Evolutionary conservation across 2,888 invertebrate genomes (phyloP), one percentile per base, ranked within the genome.

Genomic region (Epinotia ramella): DNA sequence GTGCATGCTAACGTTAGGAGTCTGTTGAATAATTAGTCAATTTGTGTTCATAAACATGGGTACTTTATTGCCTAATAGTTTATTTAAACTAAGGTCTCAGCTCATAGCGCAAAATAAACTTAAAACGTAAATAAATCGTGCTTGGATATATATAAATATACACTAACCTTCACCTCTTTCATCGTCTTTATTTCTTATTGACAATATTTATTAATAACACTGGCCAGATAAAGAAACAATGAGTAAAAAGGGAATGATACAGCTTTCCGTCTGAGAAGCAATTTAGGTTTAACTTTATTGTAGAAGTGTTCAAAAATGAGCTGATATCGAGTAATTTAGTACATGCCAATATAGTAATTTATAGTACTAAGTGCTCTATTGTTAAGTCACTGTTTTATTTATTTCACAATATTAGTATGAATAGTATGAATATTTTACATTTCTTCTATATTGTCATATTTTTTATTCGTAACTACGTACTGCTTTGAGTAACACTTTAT

Each of bases 131-230:
- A 67, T 67, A 56, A 67, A 18, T 40, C 56, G n/a, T 66, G 49
- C 9, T 28, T n/a, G 60, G 7, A 28, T 60, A 49, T 46, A 40
- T 11, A 66, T 66, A 66, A n/a, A 66, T 53, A 53, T n/a, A 65
- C 44, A 20, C 11, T 28, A 67, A 56, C 67, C 67, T 67, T 67
- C 67, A 53, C 33, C n/a, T n/a, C n/a, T n/a, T n/a, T n/a, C n/a
- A n/a, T n/a, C 16, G 53, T 53, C 53, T 56, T 67, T 67, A 56
- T 67, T 67, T 56, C 6, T 67, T 28, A 67, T 66, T 53, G 28
- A 49, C 49, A 66, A 49, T n/a, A n/a, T n/a, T n/a, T n/a, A n/a
- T n/a, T n/a, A n/a, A n/a, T 56, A 56, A 49, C 56, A n/a, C 16
- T 49, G 70, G 13, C 13, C 62, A 20, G 53, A 40, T 53, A 33